Evolutionary conservation across 1,140 invertebrate genomes (phyloP).

Genomic region (Proctacanthus coquilletti): DNA sequence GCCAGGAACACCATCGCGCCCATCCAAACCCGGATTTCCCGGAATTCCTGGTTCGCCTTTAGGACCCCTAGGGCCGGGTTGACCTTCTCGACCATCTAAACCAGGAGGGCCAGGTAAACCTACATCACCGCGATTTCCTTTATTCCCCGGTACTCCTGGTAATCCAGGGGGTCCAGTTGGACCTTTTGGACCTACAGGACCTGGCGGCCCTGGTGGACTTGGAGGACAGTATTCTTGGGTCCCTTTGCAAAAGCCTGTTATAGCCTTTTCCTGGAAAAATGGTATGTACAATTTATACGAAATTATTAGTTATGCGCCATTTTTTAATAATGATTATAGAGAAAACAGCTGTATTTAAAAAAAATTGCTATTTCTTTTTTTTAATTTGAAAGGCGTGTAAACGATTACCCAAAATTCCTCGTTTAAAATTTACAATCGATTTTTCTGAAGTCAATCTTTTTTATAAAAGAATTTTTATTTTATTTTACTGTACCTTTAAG

Average conservation of each 20-base stretch:
- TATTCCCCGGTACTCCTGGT: slow-evolving; percentile 43
- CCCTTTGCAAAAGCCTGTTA: slow-evolving; percentile 26
- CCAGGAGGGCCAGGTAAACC: slow-evolving; percentile 25
- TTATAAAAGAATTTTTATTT: too few relatives aligned
- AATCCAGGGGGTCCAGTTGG: slow-evolving; percentile 38
- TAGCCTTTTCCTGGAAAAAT: slow-evolving; percentile 18
- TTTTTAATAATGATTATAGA: too few relatives aligned
- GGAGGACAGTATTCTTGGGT: slow-evolving; percentile 70
- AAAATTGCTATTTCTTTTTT: too few relatives aligned
- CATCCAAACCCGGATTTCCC: slow-evolving; percentile 61
- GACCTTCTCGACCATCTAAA: slow-evolving; percentile 22
- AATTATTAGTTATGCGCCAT: too few relatives aligned
- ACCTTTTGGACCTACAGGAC: slow-evolving; percentile 43
- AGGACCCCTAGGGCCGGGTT: slow-evolving; percentile 22
- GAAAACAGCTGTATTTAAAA: too few relatives aligned
- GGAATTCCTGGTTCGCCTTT: slow-evolving; percentile 41
- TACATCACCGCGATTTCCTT: slow-evolving; percentile 34
- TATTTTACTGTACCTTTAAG: too few relatives aligned
- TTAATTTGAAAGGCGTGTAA: too few relatives aligned
- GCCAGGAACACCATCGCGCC: slow-evolving; percentile 69
- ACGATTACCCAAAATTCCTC: too few relatives aligned
- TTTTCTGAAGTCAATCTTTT: too few relatives aligned
- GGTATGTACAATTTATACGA: too few relatives aligned
- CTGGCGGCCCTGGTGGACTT: slow-evolving; percentile 46
- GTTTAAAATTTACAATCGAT: too few relatives aligned